A percentile compares a stretch with the other conserved stretches of the same genome.
phyloP scores from a whole-genome alignment of 2,113 vertebrate species.

The Sinosuthora webbiana region DNA sequence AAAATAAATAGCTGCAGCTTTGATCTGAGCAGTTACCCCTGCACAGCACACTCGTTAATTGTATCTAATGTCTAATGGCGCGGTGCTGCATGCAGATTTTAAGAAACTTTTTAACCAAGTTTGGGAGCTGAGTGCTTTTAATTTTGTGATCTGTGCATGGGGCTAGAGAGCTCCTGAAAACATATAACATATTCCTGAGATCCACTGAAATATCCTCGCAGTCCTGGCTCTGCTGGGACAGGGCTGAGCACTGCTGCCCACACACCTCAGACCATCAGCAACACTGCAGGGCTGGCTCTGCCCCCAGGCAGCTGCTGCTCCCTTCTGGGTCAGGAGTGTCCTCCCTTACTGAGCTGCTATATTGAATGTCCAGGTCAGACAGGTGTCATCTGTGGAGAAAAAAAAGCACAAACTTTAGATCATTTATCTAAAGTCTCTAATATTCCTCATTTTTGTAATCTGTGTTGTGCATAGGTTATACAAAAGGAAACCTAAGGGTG shows the following conservation, averaged over 20 bases:
- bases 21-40: neutral
- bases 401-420: neutral
- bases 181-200: neutral
- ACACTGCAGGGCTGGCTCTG: neutral
- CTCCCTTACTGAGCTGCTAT: neutral
- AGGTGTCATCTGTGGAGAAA: neutral
- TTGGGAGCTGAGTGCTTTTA: neutral
- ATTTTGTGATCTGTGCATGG: neutral
- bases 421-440: neutral
- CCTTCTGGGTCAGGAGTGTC: neutral
- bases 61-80: neutral
- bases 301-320: neutral
- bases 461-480: neutral
- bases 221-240: neutral
- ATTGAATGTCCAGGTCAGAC: neutral
- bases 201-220: neutral
- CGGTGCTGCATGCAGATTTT: neutral
- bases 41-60: neutral
- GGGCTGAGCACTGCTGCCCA: neutral
- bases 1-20: neutral
- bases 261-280: neutral
- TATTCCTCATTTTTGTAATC: fast-evolving
- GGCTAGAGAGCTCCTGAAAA: neutral
- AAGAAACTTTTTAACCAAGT: neutral
- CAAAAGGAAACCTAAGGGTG: neutral